Percentiles rank a stretch among this genome's conserved stretches.
Conservation (phyloP, 2,888 invertebrate genomes). For the Agrochola circellaris region DNA sequence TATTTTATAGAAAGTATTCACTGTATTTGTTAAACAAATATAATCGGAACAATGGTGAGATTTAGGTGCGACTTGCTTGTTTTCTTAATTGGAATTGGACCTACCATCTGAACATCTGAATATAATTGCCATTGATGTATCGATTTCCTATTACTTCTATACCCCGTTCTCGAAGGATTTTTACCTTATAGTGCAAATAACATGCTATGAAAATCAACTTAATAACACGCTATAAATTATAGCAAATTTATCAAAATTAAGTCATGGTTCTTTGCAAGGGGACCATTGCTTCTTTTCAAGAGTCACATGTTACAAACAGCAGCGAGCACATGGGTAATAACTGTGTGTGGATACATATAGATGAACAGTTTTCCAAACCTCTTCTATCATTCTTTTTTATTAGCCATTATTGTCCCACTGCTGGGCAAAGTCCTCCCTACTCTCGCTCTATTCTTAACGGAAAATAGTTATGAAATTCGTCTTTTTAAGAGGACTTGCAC, state of each 20-base stretch:
- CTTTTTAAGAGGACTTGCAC: not conserved
- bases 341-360: not conserved
- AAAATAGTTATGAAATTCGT: not conserved
- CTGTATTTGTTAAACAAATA: conserved; percentile 56
- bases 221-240: not conserved
- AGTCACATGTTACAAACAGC: not conserved
- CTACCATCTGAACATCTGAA: not conserved
- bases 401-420: not conserved
- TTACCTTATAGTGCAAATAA: not conserved
- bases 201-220: not conserved
- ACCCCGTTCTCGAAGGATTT: no score
- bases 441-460: not conserved
- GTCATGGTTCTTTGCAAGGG: not conserved
- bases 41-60: conserved; percentile 53
- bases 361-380: not conserved
- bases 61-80: conserved; percentile 58
- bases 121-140: not conserved
- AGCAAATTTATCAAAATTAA: not conserved
- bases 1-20: conserved; percentile 55
- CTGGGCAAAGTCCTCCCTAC: not conserved
- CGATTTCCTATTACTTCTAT: not conserved
- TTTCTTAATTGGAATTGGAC: conserved; percentile 21
- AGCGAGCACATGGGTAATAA: not conserved
- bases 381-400: not conserved
- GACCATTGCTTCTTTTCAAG: not conserved